A percentile compares a stretch with the other conserved stretches of the same genome.
These are phyloP conservation scores for Eospalax fontanierii DNA, from an alignment of 2,797 vertebrate genomes.

Conservation along the genomic window DNA sequence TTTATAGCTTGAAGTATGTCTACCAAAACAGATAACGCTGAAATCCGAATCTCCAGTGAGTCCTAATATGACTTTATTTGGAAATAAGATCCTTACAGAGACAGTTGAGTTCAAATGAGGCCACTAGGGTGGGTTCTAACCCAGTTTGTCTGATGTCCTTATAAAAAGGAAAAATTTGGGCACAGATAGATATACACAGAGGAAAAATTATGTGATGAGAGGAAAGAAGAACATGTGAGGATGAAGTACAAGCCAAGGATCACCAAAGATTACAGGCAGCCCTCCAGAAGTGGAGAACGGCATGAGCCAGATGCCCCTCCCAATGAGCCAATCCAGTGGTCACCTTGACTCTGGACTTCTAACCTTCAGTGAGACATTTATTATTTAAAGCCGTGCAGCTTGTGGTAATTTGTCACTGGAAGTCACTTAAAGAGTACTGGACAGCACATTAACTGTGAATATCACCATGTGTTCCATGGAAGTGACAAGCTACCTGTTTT, in stretches of 20 bases:
- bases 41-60: background rate
- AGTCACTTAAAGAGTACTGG: background rate
- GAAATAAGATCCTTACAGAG: conserved; percentile 18
- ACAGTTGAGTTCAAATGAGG: conserved; percentile 26
- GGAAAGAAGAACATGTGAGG: background rate
- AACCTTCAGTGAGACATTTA: background rate
- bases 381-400: background rate
- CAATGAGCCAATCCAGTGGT: background rate
- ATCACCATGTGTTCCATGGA: background rate
- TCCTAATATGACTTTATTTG: conserved; percentile 40
- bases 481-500: background rate
- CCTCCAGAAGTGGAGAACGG: background rate
- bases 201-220: background rate
- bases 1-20: background rate
- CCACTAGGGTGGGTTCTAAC: background rate
- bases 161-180: conserved; percentile 33
- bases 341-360: conserved; percentile 11
- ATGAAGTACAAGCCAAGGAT: background rate
- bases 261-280: background rate
- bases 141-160: background rate
- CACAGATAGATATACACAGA: background rate
- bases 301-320: background rate
- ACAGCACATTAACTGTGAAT: background rate
- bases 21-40: background rate
- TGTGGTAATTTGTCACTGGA: conserved; percentile 16